Percentiles rank a stretch among this genome's conserved stretches.
Conservation (phyloP, 2,888 invertebrate species). For the Tanytarsus gracilentus region DNA sequence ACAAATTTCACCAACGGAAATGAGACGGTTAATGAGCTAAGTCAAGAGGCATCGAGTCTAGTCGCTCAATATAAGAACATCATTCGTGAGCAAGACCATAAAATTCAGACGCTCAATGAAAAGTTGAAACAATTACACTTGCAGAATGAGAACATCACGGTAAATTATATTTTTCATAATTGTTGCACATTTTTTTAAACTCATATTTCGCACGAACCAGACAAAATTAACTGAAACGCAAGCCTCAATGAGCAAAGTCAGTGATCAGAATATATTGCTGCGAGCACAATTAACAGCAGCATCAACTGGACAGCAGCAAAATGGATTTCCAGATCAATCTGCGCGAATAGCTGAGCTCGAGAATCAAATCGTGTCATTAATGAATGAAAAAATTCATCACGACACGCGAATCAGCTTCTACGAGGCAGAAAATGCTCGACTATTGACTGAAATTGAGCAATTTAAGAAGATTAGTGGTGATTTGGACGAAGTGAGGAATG, state of each 20-base stretch:
- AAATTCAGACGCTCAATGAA: conserved; percentile 45
- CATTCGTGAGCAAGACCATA: conserved; percentile 79
- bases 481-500: neutral
- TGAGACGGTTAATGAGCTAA: conserved; percentile 46
- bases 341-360: neutral
- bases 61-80: conserved; percentile 73
- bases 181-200: neutral
- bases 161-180: conserved; percentile 1
- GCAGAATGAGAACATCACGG: conserved; percentile 33
- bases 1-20: conserved; percentile 44
- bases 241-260: conserved; percentile 62
- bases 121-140: conserved; percentile 35
- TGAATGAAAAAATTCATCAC: neutral
- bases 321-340: neutral
- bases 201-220: conserved; percentile 35
- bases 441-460: conserved; percentile 35
- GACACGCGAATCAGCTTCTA: conserved; percentile 32
- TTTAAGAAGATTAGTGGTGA: neutral
- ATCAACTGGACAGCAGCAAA: conserved; percentile 32
- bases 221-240: conserved; percentile 56
- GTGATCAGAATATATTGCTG: conserved; percentile 78
- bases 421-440: conserved; percentile 40
- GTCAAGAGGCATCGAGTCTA: conserved; percentile 41
- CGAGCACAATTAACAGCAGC: conserved; percentile 59
- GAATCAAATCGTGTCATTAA: neutral